Evolutionary conservation across 2,888 invertebrate species (phyloP).

Genomic region (Eulithis prunata): DNA sequence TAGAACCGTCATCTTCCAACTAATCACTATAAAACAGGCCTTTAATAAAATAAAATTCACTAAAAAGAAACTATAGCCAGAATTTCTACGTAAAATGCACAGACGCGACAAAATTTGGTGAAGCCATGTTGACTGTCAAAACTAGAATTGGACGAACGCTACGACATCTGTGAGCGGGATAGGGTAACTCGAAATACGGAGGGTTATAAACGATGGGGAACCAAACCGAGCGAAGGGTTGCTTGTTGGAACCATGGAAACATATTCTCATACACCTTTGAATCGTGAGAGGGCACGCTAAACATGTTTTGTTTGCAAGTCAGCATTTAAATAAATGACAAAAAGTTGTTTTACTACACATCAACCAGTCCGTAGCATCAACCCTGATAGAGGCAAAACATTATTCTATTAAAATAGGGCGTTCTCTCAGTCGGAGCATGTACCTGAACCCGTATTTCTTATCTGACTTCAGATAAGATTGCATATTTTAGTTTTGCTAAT

Average conservation of each 20-base stretch:
- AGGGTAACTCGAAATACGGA: conserved; percentile 20
- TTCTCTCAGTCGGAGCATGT: background rate
- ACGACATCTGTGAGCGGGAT: conserved; percentile 46
- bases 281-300: conserved; percentile 41
- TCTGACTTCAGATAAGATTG: conserved; percentile 15
- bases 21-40: conserved; percentile 30
- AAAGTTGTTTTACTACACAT: background rate
- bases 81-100: conserved; percentile 21
- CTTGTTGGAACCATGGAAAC: conserved; percentile 17
- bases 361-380: background rate
- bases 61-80: conserved; percentile 13
- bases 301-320: conserved; percentile 8
- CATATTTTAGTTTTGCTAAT: background rate
- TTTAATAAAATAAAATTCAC: conserved; percentile 26
- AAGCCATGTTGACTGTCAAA: conserved; percentile 49
- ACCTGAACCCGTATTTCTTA: conserved; percentile 2
- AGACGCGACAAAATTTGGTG: conserved; percentile 30
- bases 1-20: conserved; percentile 27
- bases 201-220: conserved; percentile 25
- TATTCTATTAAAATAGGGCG: background rate
- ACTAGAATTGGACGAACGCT: conserved; percentile 34
- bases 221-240: conserved; percentile 19
- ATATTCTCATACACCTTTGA: conserved; percentile 16
- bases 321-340: background rate
- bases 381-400: background rate